phyloP scores from a whole-genome alignment of 2,797 vertebrate species.

The Hoplostethus mediterraneus region DNA sequence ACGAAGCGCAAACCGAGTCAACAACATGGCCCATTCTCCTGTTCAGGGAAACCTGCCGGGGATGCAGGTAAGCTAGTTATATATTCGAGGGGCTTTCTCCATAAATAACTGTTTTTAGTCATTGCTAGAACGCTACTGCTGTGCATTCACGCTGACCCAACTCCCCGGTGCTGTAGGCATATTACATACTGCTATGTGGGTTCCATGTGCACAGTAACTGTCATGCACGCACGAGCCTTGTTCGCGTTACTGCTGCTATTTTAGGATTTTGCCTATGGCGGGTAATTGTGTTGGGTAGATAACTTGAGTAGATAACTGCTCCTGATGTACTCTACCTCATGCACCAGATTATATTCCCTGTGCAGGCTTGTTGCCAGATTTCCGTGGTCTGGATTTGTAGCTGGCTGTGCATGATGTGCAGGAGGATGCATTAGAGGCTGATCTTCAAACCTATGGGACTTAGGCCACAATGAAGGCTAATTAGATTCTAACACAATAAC shows the following conservation, averaged over 20 bases:
- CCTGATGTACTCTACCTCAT: constrained; percentile 43
- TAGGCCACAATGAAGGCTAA: constrained; percentile 1
- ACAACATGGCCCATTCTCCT: constrained; percentile 92
- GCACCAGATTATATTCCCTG: constrained; percentile 35
- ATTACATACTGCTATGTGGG: neutral
- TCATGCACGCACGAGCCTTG: constrained; percentile 40
- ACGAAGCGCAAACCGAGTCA: constrained; percentile 55
- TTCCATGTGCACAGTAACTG: constrained; percentile 10
- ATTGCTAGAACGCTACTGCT: constrained; percentile 41
- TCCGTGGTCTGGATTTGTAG: constrained; percentile 1
- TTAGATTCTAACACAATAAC: neutral
- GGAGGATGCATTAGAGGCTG: constrained; percentile 10
- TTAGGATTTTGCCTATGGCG: constrained; percentile 52
- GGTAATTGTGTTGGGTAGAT: constrained; percentile 58
- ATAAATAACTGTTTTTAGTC: neutral
- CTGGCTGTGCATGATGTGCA: constrained; percentile 5
- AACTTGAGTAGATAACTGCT: constrained; percentile 41
- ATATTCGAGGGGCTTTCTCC: neutral
- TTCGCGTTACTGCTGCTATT: constrained; percentile 49
- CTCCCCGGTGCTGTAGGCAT: too few species aligned
- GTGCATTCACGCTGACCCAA: neutral
- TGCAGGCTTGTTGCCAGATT: constrained; percentile 23
- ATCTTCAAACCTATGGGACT: constrained; percentile 4
- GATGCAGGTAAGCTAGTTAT: constrained; percentile 90
- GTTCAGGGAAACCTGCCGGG: constrained; percentile 93